These are phyloP conservation scores for Frieseomelitta varia DNA, from an alignment of 1,140 invertebrate species.

Conservation along the genomic window DNA sequence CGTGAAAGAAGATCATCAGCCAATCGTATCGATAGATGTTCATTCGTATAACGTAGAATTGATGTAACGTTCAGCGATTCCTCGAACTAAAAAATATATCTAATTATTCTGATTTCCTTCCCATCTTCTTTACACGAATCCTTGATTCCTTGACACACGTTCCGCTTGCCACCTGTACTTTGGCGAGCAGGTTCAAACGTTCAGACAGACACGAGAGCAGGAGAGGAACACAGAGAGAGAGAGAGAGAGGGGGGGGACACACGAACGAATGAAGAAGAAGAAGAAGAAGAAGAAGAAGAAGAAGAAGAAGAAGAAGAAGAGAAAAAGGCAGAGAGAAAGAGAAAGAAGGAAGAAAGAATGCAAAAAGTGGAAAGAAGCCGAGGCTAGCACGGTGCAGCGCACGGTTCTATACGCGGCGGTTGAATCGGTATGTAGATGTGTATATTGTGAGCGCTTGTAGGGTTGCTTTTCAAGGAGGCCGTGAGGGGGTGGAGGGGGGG, in stretches of 20 bases:
- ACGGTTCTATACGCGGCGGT: neutral
- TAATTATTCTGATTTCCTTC: too few species aligned
- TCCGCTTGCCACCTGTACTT: too few species aligned
- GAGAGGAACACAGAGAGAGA: neutral
- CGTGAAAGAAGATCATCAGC: too few species aligned
- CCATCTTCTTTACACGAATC: too few species aligned
- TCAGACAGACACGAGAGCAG: neutral
- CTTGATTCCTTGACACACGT: too few species aligned
- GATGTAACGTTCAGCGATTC: too few species aligned
- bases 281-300: neutral
- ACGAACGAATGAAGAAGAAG: neutral
- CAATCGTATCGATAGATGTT: too few species aligned
- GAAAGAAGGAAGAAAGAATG: constrained; percentile 22
- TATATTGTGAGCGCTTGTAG: constrained; percentile 20
- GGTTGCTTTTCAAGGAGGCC: constrained; percentile 31
- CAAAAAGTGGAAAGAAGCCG: constrained; percentile 29
- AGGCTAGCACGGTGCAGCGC: neutral
- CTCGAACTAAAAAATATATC: too few species aligned
- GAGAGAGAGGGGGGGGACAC: neutral
- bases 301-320: neutral
- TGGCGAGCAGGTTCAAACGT: neutral
- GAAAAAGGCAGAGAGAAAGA: neutral
- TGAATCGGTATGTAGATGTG: constrained; percentile 28
- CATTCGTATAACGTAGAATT: too few species aligned
- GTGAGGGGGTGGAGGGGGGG: too few species aligned